Evolutionary conservation across 2,797 vertebrate species (phyloP).

Genomic region (Epinephelus coioides): DNA sequence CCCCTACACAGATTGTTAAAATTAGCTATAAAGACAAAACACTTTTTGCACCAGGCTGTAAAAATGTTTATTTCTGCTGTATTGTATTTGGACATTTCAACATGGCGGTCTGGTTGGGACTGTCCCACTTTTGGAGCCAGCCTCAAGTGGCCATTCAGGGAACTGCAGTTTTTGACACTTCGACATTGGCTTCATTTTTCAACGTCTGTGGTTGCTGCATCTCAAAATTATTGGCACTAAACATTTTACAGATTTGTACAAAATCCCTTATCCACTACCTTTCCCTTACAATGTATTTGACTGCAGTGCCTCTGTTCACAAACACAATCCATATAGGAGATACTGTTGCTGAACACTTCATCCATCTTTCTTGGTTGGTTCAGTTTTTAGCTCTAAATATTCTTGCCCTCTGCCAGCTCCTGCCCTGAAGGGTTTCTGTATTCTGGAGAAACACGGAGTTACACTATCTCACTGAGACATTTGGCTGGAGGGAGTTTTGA

Average conservation of each 20-base stretch:
- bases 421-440: constrained; percentile 46
- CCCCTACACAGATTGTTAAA: no score
- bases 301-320: neutral
- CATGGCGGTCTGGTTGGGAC: no score
- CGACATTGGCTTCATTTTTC: no score
- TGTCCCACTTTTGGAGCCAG: no score
- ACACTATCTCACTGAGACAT: constrained; percentile 35
- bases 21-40: no score
- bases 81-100: no score
- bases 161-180: no score
- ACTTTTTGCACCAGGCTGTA: no score
- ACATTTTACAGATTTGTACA: neutral
- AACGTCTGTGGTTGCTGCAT: no score
- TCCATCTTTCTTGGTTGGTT: constrained; percentile 30
- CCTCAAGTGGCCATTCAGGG: no score
- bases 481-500: constrained; percentile 44
- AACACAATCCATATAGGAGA: neutral
- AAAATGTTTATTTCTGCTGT: no score
- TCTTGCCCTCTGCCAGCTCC: constrained; percentile 20
- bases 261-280: neutral
- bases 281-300: constrained; percentile 6
- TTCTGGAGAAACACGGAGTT: constrained; percentile 25
- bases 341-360: constrained; percentile 21
- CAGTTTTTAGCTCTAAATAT: constrained; percentile 26
- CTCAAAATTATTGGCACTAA: neutral